Evolutionary conservation across 2,888 invertebrate genomes (phyloP).

Genomic region (Chloroclystis v-ata): DNA sequence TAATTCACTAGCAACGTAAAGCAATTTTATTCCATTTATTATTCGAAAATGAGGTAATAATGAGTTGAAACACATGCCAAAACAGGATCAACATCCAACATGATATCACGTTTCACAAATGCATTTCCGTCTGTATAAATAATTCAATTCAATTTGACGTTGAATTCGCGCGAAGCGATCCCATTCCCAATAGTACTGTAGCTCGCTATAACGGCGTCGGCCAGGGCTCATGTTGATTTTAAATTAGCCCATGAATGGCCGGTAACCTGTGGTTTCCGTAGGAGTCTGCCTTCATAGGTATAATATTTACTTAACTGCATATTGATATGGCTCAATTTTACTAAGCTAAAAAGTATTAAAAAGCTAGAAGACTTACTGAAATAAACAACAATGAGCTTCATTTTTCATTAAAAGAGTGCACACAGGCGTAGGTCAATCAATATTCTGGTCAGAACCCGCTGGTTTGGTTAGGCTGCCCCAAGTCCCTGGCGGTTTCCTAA

Average conservation of each 20-base stretch:
- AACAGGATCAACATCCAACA: neutral
- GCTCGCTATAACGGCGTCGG: neutral
- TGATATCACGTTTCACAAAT: constrained; percentile 1
- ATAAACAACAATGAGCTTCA: too few relatives aligned
- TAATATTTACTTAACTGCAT: too few relatives aligned
- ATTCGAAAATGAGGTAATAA: too few relatives aligned
- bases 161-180: constrained; percentile 6
- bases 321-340: too few relatives aligned
- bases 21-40: too few relatives aligned
- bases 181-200: neutral
- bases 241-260: constrained; percentile 1
- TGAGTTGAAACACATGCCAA: neutral
- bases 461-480: constrained; percentile 62
- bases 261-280: constrained; percentile 15
- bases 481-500: constrained; percentile 68
- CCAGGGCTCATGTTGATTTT: constrained; percentile 1
- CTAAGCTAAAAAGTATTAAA: too few relatives aligned
- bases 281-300: too few relatives aligned
- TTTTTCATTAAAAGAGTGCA: constrained; percentile 42
- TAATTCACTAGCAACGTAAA: too few relatives aligned
- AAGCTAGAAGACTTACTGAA: too few relatives aligned
- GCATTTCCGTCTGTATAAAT: constrained; percentile 22
- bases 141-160: constrained; percentile 33
- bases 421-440: constrained; percentile 49
- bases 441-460: constrained; percentile 62